A percentile compares a stretch with the other conserved stretches of the same genome.
These are phyloP conservation scores for Nycteola revayana DNA, from an alignment of 2,888 invertebrate genomes.

Conservation along the genomic window DNA sequence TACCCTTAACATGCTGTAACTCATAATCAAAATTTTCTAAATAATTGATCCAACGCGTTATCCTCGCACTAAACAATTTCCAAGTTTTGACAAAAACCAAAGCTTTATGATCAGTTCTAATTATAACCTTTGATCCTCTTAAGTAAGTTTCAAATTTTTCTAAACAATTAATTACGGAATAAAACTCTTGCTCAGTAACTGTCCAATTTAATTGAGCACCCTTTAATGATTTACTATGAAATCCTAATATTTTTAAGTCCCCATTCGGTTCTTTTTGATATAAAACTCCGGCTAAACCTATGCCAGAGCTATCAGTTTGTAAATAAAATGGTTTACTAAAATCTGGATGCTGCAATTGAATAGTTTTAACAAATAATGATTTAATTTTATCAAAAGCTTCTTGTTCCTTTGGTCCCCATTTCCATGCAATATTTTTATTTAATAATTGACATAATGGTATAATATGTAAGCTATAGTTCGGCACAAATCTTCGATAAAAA, in stretches of 20 bases:
- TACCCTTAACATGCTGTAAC: slow-evolving; percentile 16
- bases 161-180: slow-evolving; percentile 22
- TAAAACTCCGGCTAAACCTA: slow-evolving; percentile 22
- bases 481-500: slow-evolving; percentile 19
- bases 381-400: slow-evolving; percentile 22
- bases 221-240: slow-evolving; percentile 19
- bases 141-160: slow-evolving; percentile 31
- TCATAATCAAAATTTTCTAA: slow-evolving; percentile 27
- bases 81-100: slow-evolving; percentile 25
- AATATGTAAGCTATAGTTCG: slow-evolving; percentile 11
- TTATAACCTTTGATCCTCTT: slow-evolving; percentile 22
- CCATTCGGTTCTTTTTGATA: slow-evolving; percentile 18
- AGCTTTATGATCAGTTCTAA: slow-evolving; percentile 28
- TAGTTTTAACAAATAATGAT: slow-evolving; percentile 11
- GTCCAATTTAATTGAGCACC: slow-evolving; percentile 21
- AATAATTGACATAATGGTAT: slow-evolving; percentile 23
- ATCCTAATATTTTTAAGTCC: slow-evolving; percentile 18
- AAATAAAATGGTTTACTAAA: slow-evolving; percentile 16
- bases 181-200: slow-evolving; percentile 31
- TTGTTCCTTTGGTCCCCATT: slow-evolving; percentile 15
- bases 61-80: slow-evolving; percentile 23
- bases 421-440: slow-evolving; percentile 17
- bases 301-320: slow-evolving; percentile 24
- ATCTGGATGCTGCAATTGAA: slow-evolving; percentile 13
- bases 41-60: slow-evolving; percentile 25